Base-by-base conservation (phyloP, 2,888 invertebrate species). In the Graphium colonna region DNA sequence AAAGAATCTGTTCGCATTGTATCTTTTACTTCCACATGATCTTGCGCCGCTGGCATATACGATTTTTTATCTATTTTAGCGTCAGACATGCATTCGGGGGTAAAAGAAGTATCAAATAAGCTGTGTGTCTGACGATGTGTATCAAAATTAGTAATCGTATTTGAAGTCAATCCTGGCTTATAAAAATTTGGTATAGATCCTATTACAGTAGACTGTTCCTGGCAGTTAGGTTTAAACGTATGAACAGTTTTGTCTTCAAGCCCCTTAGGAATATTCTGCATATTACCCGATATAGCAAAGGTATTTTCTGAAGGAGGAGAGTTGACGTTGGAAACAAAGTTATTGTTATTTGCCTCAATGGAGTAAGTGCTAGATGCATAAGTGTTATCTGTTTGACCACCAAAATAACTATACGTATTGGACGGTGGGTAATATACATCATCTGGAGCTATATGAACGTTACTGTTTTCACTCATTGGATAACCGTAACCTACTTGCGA, bases 401-500 rank as follows among this genome's bases (percentile, higher is more conserved):
- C 26, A 38, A 48, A 43, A 43, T 43, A 48, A 48, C 28, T 38
- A 18, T 31, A 36, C 9, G 33, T 13, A 9, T 38, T 38, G 16
- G n/a, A 15, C 8, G 39, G 7, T 8, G n/a, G n/a, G 13, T 42
- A 17, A 26, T 18, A 31, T 39, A 3, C 28, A 21, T 1, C 17
- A 13, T 21, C 15, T 10, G 18, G 43, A 3, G n/a, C 12, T 1
- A 10, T 28, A n/a, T 36, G 36, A 17, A 13, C 36, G 18, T 16
- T 10, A 53, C 7, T 31, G 1, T 28, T 28, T n/a, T 21, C 43
- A 38, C 9, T n/a, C 28, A 39, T 13, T 44, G 28, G 53, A 42
- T 53, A 52, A 28, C 59, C 60, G 21, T 55, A 48, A 16, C 60
- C 58, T n/a, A 31, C 40, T 43, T 60, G 59, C 40, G 58, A 56